Evolutionary conservation across 2,113 vertebrate genomes (phyloP).

Genomic region (Ursus arctos): DNA sequence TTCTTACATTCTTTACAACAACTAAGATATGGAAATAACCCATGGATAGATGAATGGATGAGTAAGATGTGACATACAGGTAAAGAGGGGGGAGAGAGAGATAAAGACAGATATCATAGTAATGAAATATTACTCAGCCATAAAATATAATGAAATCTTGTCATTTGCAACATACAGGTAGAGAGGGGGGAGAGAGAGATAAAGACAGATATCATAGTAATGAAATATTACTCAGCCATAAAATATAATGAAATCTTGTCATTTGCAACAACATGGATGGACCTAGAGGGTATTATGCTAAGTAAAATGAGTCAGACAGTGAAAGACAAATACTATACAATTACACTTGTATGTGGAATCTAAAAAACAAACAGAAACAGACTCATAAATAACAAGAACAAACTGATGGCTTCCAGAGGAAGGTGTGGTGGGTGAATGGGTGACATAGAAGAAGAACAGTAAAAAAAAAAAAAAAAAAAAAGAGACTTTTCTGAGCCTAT

Average conservation of each 20-base stretch:
- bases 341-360: not conserved
- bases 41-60: not conserved
- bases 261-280: not conserved
- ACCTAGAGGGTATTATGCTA: not conserved
- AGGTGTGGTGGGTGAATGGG: not conserved
- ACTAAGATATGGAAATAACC: not conserved
- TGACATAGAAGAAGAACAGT: not conserved
- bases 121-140: not conserved
- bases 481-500: not conserved
- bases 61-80: not conserved
- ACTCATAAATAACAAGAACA: not conserved
- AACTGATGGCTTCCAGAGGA: not conserved
- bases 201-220: not conserved
- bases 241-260: not conserved
- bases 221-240: not conserved
- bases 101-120: not conserved
- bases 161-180: not conserved
- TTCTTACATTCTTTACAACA: not conserved
- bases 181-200: no score
- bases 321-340: not conserved
- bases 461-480: not conserved
- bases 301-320: not conserved
- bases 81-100: no score
- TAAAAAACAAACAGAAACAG: not conserved
- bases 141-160: not conserved